Conservation (phyloP, 2,797 vertebrate species). For the Lophius americanus region DNA sequence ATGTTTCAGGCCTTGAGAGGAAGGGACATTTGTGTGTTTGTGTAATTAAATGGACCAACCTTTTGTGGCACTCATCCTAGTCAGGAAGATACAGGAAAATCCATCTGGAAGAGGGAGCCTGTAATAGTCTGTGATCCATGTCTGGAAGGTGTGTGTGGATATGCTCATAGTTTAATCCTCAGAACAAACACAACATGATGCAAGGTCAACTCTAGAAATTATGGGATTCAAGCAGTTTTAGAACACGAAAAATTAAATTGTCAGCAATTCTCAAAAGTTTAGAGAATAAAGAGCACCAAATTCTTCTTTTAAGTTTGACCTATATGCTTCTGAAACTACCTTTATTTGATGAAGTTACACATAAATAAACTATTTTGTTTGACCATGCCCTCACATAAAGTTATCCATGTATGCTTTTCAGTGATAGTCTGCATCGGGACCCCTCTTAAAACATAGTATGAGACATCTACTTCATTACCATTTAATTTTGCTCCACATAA, state of each 20-base stretch:
- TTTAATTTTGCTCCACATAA: constrained; percentile 1
- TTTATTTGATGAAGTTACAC: constrained; percentile 6
- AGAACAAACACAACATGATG: constrained; percentile 72
- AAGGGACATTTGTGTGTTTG: constrained; percentile 71
- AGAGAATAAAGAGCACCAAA: not conserved
- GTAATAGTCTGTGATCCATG: constrained; percentile 75
- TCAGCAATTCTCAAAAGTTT: constrained; percentile 49
- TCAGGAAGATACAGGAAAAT: constrained; percentile 58
- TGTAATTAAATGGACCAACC: constrained; percentile 74
- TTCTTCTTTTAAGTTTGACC: constrained; percentile 12
- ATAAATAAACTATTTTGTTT: not conserved
- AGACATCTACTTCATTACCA: not conserved
- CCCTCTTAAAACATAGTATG: no score
- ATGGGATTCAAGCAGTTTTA: constrained; percentile 37
- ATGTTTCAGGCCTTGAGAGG: constrained; percentile 67
- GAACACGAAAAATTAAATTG: constrained; percentile 39
- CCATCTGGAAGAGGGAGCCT: constrained; percentile 63
- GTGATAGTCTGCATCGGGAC: not conserved
- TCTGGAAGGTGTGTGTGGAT: constrained; percentile 54
- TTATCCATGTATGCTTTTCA: no score
- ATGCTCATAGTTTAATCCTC: constrained; percentile 57
- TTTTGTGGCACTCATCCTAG: constrained; percentile 70
- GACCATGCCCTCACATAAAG: no score
- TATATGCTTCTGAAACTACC: constrained; percentile 1
- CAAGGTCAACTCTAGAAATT: constrained; percentile 52